Conservation (phyloP, 2,113 vertebrate species). For the Setophaga coronata region DNA sequence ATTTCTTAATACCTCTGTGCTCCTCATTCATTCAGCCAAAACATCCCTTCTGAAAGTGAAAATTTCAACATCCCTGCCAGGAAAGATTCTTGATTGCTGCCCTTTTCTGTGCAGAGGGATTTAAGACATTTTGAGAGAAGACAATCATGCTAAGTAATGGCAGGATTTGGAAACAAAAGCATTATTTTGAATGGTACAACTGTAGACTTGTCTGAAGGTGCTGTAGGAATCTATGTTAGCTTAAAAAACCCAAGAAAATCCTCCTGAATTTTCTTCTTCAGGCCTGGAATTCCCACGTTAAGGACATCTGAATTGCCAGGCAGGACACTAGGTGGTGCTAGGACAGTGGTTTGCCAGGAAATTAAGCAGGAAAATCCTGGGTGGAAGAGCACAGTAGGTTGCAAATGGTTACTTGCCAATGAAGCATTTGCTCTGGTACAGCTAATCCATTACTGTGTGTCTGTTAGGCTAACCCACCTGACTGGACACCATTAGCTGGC, state of each 20-base stretch:
- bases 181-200: neutral
- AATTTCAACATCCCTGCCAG: neutral
- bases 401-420: neutral
- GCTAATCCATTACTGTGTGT: conserved; percentile 10
- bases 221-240: neutral
- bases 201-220: neutral
- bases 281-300: neutral
- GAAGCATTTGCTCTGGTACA: neutral
- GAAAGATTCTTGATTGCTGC: neutral
- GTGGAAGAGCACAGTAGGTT: neutral
- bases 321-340: conserved; percentile 61
- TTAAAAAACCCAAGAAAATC: neutral
- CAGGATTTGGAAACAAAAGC: neutral
- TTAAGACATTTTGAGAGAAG: neutral
- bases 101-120: neutral
- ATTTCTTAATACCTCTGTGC: neutral
- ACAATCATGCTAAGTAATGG: neutral
- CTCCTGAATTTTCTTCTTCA: neutral
- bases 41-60: neutral
- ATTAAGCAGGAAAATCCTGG: neutral
- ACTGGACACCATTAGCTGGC: conserved; percentile 18
- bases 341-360: neutral
- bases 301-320: neutral
- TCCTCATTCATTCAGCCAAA: neutral
- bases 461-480: neutral